Conservation (phyloP, 2,797 vertebrate genomes). For the Anabacerthia variegaticeps region DNA sequence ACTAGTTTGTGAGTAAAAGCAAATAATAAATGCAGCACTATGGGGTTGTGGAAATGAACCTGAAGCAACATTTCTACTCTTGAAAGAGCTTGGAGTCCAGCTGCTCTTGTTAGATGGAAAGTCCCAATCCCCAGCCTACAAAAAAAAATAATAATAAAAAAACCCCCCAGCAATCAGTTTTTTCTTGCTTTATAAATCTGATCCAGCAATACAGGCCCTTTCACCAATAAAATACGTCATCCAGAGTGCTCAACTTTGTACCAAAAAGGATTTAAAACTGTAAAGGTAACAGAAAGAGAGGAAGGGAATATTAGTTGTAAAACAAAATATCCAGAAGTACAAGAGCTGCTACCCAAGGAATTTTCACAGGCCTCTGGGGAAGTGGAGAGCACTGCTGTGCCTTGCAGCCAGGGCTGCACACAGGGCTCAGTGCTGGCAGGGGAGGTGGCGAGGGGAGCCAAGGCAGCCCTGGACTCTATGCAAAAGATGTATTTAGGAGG, state of each 20-base stretch:
- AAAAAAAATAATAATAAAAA: not conserved
- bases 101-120: constrained; percentile 42
- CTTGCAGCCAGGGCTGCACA: not conserved
- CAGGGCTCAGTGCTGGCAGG: accelerated
- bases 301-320: not conserved
- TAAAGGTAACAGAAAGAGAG: not conserved
- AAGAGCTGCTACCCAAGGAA: not conserved
- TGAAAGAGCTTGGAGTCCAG: constrained; percentile 36
- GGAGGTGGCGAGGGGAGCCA: accelerated
- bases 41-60: constrained; percentile 31
- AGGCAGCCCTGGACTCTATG: not conserved
- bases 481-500: not conserved
- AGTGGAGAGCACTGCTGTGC: not conserved
- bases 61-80: constrained; percentile 34
- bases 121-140: not conserved
- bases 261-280: not conserved
- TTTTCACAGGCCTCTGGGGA: not conserved
- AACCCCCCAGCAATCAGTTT: not conserved
- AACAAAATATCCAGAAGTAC: not conserved
- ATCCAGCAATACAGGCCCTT: not conserved
- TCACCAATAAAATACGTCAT: constrained; percentile 3
- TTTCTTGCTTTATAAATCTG: constrained; percentile 30
- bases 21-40: constrained; percentile 33
- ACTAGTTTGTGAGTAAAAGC: constrained; percentile 59
- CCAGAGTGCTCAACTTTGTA: not conserved